A percentile compares a stretch with the other conserved stretches of the same genome.
These are phyloP conservation scores for Gobiocypris rarus DNA, from an alignment of 2,113 vertebrate genomes.

Conservation along the genomic window DNA sequence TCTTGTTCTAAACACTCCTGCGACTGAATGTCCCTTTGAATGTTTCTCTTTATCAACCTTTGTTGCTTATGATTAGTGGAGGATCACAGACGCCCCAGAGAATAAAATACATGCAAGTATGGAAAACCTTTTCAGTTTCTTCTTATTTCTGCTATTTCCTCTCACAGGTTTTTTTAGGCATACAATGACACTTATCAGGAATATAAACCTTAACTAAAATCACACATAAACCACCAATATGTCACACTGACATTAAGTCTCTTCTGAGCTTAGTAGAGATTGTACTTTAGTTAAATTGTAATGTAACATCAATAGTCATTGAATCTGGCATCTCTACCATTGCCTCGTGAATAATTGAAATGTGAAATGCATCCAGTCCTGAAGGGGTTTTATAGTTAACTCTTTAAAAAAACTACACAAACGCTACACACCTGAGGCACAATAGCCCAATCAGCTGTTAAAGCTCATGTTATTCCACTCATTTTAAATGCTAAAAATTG, in stretches of 20 bases:
- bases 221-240: background rate
- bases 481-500: background rate
- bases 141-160: background rate
- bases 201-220: too few species aligned
- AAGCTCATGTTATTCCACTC: background rate
- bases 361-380: background rate
- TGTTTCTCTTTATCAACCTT: background rate
- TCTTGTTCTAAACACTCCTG: background rate
- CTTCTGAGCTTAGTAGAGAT: background rate
- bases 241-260: background rate
- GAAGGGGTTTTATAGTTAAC: background rate
- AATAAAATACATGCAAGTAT: conserved; percentile 27
- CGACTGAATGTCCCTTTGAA: background rate
- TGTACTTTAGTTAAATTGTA: background rate
- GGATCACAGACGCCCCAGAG: background rate
- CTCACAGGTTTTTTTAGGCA: background rate
- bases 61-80: background rate
- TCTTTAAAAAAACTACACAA: background rate
- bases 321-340: background rate
- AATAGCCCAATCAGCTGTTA: background rate
- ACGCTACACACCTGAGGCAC: background rate
- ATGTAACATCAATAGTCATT: background rate
- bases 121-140: background rate
- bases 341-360: background rate
- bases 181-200: background rate